Base-by-base conservation (phyloP, 2,113 vertebrate species). In the Halichoeres trimaculatus region DNA sequence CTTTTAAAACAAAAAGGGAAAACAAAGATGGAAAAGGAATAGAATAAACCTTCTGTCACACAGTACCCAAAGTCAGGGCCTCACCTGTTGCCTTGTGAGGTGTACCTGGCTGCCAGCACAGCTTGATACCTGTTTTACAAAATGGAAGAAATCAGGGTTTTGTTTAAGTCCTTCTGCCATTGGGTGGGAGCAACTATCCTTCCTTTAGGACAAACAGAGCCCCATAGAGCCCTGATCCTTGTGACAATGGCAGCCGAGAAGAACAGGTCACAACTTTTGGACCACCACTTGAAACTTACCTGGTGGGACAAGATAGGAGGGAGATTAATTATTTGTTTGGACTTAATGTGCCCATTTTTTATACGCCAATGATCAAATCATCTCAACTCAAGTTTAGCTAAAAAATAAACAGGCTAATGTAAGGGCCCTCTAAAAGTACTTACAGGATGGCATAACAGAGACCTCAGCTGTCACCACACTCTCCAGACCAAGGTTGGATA, bases 201-300 rank as follows among this genome's bases (percentile, higher is more conserved):
- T 43, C 70, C 34, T 66, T 36, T 11, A 20, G 35, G 40, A 75
- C 35, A 22, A 54, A 57, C 47, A 59, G 55, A 71, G 19, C 19
- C 41, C 24, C 26, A 48, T 34, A 48, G 38, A 55, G 26, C 26
- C 17, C 35, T n/a, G 40, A 24, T 66, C 53, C 20, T 59, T 11
- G 30, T 48, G 30, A 73, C n/a, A 70, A 56, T 40, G 34, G 58
- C 11, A 47, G 57, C n/a, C 51, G 17, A 48, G 65, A 58, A 10
- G 52, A 62, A 66, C 45, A 36, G 40, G 22, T 89, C 88, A 92
- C 71, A 91, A 48, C 68, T 94, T 95, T 88, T 93, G 95, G 62
- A 96, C 87, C 70, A 95, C 91, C 58, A 95, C 94, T 86, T 96
- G 95, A 87, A 96, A 96, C 76, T 94, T 96, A 90, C 95, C 95